Evolutionary conservation across 2,113 vertebrate genomes (phyloP), one percentile per base, ranked within the genome.

Genomic region (Lycaon pictus): DNA sequence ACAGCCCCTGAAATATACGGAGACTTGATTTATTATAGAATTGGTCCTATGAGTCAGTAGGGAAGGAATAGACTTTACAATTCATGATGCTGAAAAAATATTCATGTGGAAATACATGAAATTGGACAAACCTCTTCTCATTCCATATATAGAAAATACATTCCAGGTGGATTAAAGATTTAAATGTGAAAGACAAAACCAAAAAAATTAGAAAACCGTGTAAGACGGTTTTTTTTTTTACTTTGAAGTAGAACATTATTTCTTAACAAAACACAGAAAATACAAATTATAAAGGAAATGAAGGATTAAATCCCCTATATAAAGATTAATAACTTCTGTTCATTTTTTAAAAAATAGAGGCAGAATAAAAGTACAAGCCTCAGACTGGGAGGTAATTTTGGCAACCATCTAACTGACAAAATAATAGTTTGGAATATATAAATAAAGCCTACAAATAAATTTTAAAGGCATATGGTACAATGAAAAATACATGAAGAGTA

Each of bases 281-380:
- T 53, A 80, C 5, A 95, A 35, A 74, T 89, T 74, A 67, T 84
- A 56, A 92, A 77, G 12, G 10, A 96, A 95, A 92, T 74, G 22
- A 56, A 55, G 9, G 23, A 81, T 71, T 88, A 65, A 72, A 79
- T 77, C 11, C 0, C 2, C 12, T n/a, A 79, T 1, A 35, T 23
- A 77, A 96, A 92, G 65, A 72, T 65, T 3, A 48, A 72, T 19
- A 90, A 51, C 22, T 55, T 90, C 17, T 77, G 7, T 32, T 77
- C 3, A 82, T 90, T 81, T 81, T 2, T 27, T 83, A 90, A 55
- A 65, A 19, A 23, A 67, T 71, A 22, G 29, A 56, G 83, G n/a
- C 0, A 13, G 8, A 71, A 20, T 95, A n/a, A 82, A 96, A 92
- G 48, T 63, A 19, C 12, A 72, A 63, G 27, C 17, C 10, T 53